Conservation (phyloP, 2,888 invertebrate genomes). For the Homarus gammarus region DNA sequence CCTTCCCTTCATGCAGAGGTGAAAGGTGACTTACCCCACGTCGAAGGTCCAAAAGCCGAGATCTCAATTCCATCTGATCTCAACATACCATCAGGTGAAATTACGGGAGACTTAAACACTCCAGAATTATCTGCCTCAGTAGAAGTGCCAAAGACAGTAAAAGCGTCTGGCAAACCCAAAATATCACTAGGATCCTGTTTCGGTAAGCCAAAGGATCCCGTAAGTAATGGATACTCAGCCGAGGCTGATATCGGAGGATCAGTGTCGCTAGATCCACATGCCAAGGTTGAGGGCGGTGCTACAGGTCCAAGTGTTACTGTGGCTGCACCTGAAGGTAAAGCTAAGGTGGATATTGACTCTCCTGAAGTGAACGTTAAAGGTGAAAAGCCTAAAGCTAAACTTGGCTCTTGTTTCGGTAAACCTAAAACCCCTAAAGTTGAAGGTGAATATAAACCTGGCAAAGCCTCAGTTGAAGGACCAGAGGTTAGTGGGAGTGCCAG, state of each 20-base stretch:
- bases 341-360: not conserved
- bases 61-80: conserved; percentile 14
- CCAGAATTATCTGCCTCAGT: conserved; percentile 37
- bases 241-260: not conserved
- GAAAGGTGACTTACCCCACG: conserved; percentile 31
- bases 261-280: not conserved
- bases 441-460: conserved; percentile 45
- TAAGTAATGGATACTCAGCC: not conserved
- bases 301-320: not conserved
- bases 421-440: conserved; percentile 26
- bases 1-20: conserved; percentile 43
- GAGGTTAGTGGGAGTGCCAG: not conserved
- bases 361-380: conserved; percentile 19
- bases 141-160: conserved; percentile 17
- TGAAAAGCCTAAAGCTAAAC: conserved; percentile 35
- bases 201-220: conserved; percentile 5
- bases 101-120: conserved; percentile 38
- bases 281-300: conserved; percentile 11
- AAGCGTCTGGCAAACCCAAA: conserved; percentile 1
- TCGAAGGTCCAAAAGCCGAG: conserved; percentile 37
- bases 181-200: not conserved
- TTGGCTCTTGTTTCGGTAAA: conserved; percentile 59
- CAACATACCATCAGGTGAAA: conserved; percentile 18
- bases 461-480: conserved; percentile 20
- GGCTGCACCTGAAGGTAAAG: not conserved